Evolutionary conservation across 2,113 vertebrate species (phyloP).

Genomic region (Platycercus adscitus): DNA sequence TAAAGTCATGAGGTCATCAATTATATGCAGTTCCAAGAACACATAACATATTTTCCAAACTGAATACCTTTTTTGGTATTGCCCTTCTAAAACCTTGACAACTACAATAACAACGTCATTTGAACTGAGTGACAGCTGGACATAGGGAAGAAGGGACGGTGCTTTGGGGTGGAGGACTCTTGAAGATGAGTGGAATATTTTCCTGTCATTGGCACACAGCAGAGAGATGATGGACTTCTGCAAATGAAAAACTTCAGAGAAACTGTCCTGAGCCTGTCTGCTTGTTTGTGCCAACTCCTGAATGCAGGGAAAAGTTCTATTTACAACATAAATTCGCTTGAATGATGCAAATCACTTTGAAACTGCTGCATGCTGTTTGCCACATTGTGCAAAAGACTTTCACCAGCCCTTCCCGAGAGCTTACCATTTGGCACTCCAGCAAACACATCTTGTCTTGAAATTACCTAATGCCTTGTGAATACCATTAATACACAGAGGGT

Average conservation of each 20-base stretch:
- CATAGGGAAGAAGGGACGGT: not conserved
- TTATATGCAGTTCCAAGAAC: conserved; percentile 55
- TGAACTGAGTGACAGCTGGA: conserved; percentile 40
- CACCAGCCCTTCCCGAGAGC: not conserved
- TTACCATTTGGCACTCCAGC: not conserved
- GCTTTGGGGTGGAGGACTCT: not conserved
- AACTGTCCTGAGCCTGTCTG: not conserved
- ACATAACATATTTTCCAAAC: conserved; percentile 41
- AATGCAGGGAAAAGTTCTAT: not conserved
- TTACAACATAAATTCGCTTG: not conserved
- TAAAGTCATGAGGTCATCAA: conserved; percentile 56
- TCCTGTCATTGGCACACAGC: not conserved
- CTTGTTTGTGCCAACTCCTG: not conserved
- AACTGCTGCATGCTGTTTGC: not conserved
- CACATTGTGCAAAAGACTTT: not conserved
- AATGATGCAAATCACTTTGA: not conserved
- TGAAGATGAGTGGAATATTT: conserved; percentile 13
- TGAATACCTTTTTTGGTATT: conserved; percentile 66
- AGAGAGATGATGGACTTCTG: not conserved
- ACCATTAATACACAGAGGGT: not conserved
- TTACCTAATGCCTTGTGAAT: conserved; percentile 40
- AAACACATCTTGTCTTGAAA: conserved; percentile 10
- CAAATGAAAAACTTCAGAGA: not conserved
- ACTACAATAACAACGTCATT: conserved; percentile 26
- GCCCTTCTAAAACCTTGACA: conserved; percentile 22